Percentiles rank a stretch among this genome's conserved stretches.
These are phyloP conservation scores for Ditylenchus dipsaci DNA, from an alignment of 1,140 invertebrate genomes.

Conservation along the genomic window DNA sequence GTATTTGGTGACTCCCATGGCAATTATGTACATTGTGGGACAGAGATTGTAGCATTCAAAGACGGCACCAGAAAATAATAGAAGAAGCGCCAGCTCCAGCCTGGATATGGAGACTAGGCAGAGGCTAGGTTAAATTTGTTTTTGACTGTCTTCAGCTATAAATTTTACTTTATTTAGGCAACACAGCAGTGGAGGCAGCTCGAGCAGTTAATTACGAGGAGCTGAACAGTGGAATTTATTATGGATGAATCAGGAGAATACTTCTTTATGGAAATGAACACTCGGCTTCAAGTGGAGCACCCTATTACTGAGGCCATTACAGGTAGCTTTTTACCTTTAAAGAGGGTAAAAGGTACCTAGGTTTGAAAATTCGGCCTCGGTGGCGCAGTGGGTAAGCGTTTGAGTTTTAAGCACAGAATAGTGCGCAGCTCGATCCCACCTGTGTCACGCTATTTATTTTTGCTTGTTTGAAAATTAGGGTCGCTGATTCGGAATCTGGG, in stretches of 20 bases:
- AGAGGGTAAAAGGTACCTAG: too few relatives aligned
- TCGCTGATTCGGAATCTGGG: too few relatives aligned
- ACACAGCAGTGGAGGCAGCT: constrained; percentile 82
- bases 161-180: constrained; percentile 59
- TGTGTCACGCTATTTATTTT: too few relatives aligned
- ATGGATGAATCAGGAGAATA: constrained; percentile 86
- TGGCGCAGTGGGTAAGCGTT: too few relatives aligned
- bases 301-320: constrained; percentile 88
- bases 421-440: too few relatives aligned
- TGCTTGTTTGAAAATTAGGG: too few relatives aligned
- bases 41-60: constrained; percentile 75
- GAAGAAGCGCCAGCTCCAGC: constrained; percentile 87
- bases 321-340: constrained; percentile 65
- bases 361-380: too few relatives aligned
- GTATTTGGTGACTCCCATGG: constrained; percentile 65
- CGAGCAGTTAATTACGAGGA: constrained; percentile 88
- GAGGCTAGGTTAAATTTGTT: constrained; percentile 64
- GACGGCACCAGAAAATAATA: constrained; percentile 94
- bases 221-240: constrained; percentile 92
- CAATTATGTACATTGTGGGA: constrained; percentile 75
- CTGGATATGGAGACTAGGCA: constrained; percentile 66
- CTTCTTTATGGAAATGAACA: constrained; percentile 97
- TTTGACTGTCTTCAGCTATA: not conserved
- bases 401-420: too few relatives aligned
- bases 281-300: constrained; percentile 79